Conservation (phyloP, 2,888 invertebrate species). For the Cotesia congregata region DNA sequence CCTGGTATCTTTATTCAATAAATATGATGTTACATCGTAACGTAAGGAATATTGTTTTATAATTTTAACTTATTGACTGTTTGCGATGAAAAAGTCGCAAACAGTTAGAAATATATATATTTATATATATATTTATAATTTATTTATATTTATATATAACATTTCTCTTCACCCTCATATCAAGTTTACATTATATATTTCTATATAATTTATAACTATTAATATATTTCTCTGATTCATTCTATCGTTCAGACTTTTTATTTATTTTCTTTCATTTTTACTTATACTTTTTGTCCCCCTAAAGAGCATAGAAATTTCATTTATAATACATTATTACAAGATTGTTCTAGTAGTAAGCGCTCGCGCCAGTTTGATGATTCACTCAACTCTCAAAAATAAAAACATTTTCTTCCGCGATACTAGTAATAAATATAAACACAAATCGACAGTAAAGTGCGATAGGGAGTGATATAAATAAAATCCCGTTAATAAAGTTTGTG, state of each 20-base stretch:
- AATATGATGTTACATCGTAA: conserved; percentile 66
- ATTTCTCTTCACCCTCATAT: conserved; percentile 48
- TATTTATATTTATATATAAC: conserved; percentile 49
- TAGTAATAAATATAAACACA: background rate
- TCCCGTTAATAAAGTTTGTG: background rate
- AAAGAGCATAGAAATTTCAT: conserved; percentile 36
- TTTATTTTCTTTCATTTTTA: conserved; percentile 14
- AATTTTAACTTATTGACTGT: conserved; percentile 49
- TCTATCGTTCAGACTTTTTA: conserved; percentile 19
- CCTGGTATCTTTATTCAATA: conserved; percentile 56
- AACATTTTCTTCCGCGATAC: background rate
- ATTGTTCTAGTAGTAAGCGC: conserved; percentile 27
- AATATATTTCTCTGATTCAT: conserved; percentile 33
- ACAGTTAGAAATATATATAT: conserved; percentile 51
- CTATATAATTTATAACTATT: conserved; percentile 34
- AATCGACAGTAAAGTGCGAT: background rate
- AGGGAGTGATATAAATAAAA: conserved; percentile 6
- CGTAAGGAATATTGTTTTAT: conserved; percentile 60
- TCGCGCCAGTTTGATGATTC: background rate
- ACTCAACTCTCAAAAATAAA: background rate
- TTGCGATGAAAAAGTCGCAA: conserved; percentile 49
- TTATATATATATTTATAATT: conserved; percentile 46
- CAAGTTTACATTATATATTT: conserved; percentile 34
- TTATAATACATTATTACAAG: conserved; percentile 42
- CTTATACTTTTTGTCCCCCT: conserved; percentile 15